A percentile compares a stretch with the other conserved stretches of the same genome.
These are phyloP conservation scores for Battus philenor DNA, from an alignment of 1,140 invertebrate genomes.

Conservation along the genomic window DNA sequence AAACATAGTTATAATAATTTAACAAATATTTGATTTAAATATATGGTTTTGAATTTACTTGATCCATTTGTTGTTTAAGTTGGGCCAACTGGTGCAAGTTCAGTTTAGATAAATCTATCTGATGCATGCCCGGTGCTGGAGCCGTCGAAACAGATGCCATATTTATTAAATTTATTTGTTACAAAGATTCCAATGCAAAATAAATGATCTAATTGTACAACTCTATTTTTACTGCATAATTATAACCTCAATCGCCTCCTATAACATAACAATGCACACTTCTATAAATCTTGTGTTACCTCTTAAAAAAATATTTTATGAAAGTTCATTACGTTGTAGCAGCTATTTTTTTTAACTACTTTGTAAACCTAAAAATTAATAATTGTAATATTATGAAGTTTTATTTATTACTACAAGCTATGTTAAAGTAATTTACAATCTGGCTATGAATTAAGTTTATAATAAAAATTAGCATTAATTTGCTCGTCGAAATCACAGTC, in stretches of 20 bases:
- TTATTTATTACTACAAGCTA: no score
- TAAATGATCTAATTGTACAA: slow-evolving; percentile 17
- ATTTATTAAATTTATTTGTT: slow-evolving; percentile 31
- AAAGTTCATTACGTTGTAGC: no score
- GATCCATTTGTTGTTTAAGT: slow-evolving; percentile 91
- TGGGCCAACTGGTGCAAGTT: slow-evolving; percentile 87
- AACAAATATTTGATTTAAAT: slow-evolving; percentile 13
- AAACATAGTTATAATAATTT: slow-evolving; percentile 24
- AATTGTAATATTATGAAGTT: no score
- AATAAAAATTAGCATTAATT: no score
- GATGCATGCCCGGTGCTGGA: slow-evolving; percentile 79
- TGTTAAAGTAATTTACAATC: no score
- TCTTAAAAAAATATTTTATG: no score
- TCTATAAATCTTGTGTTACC: background rate
- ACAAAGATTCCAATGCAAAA: slow-evolving; percentile 6
- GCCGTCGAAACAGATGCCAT: slow-evolving; percentile 79
- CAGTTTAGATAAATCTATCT: slow-evolving; percentile 87
- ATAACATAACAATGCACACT: slow-evolving; percentile 9
- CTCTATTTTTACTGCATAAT: slow-evolving; percentile 17
- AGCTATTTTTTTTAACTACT: no score
- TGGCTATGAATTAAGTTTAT: no score
- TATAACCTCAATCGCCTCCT: slow-evolving; percentile 15
- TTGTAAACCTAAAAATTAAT: no score
- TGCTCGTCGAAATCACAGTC: no score
- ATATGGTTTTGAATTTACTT: slow-evolving; percentile 74